Evolutionary conservation across 2,113 vertebrate genomes (phyloP).

Genomic region (Triplophysa rosa): DNA sequence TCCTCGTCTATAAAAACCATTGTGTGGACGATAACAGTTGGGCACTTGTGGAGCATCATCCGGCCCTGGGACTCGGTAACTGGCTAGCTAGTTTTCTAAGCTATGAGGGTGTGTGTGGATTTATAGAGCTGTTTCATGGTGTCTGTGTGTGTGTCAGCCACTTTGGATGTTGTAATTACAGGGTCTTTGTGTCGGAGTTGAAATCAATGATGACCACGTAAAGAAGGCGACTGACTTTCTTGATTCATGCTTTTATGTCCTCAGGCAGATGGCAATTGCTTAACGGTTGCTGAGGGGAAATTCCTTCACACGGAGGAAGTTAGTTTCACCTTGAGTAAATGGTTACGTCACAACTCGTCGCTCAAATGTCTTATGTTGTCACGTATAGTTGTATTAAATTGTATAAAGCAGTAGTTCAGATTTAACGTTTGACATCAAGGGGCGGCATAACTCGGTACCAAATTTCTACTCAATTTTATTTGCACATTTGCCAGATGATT

Average conservation of each 20-base stretch:
- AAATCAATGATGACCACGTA: constrained; percentile 24
- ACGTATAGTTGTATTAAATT: background rate
- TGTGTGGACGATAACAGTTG: constrained; percentile 99
- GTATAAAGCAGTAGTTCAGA: background rate
- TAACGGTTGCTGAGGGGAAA: constrained; percentile 23
- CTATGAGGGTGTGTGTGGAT: background rate
- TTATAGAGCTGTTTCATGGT: constrained; percentile 23
- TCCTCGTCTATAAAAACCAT: constrained; percentile 96
- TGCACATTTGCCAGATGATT: too few species aligned
- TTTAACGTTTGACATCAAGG: too few species aligned
- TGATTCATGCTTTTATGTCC: constrained; percentile 40
- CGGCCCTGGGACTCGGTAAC: constrained; percentile 91
- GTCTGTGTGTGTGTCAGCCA: constrained; percentile 19
- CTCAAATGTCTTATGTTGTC: background rate
- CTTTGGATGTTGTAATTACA: constrained; percentile 14
- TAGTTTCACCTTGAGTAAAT: constrained; percentile 10
- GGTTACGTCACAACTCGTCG: background rate
- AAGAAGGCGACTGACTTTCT: constrained; percentile 12
- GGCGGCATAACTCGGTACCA: background rate
- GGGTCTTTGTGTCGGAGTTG: constrained; percentile 12
- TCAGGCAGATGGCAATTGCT: constrained; percentile 30
- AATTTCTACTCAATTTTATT: background rate
- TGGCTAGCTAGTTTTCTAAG: constrained; percentile 9
- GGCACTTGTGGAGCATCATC: constrained; percentile 95
- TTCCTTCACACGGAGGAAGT: constrained; percentile 18